phyloP scores from a whole-genome alignment of 2,888 invertebrate species.

The Trissoscelio sp. region DNA sequence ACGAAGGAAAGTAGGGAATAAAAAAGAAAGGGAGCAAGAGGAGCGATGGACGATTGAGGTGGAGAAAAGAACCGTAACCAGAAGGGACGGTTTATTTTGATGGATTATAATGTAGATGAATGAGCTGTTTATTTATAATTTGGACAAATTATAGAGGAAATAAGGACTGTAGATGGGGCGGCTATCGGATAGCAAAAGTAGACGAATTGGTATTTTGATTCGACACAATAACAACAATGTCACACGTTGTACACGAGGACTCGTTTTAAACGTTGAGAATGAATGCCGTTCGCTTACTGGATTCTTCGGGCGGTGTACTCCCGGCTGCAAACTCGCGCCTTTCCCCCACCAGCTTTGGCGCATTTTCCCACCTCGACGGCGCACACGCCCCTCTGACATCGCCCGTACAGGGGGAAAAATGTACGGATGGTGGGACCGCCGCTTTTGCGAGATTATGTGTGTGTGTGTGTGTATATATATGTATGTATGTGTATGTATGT shows the following conservation, averaged over 20 bases:
- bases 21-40: not conserved
- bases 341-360: constrained; percentile 66
- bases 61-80: not conserved
- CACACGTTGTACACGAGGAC: constrained; percentile 19
- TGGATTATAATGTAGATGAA: too few species aligned
- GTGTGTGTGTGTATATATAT: too few species aligned
- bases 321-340: constrained; percentile 82
- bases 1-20: not conserved
- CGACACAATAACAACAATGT: constrained; percentile 46
- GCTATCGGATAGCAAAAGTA: constrained; percentile 4
- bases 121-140: too few species aligned
- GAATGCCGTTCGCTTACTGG: constrained; percentile 61
- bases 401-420: constrained; percentile 15
- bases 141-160: not conserved
- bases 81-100: too few species aligned
- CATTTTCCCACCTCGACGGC: constrained; percentile 49
- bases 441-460: too few species aligned
- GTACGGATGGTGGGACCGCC: constrained; percentile 27
- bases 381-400: constrained; percentile 47
- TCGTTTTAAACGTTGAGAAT: constrained; percentile 1
- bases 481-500: too few species aligned
- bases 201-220: not conserved
- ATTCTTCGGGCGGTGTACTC: constrained; percentile 77
- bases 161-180: too few species aligned
- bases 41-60: too few species aligned